Percentiles rank a stretch among this genome's conserved stretches.
These are phyloP conservation scores for Dryas iulia DNA, from an alignment of 1,140 invertebrate species.

Conservation along the genomic window DNA sequence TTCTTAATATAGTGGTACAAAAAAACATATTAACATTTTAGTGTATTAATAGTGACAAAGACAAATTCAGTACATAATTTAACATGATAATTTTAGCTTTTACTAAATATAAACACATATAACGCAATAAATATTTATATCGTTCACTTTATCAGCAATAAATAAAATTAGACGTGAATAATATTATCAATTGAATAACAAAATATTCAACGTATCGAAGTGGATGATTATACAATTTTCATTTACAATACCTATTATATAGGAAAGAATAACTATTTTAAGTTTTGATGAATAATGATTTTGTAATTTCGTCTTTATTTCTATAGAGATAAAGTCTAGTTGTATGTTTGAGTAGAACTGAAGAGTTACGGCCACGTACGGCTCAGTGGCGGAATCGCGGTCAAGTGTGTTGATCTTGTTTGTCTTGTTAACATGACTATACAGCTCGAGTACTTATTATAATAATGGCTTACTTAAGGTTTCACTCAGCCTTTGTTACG, in stretches of 20 bases:
- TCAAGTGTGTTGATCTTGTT: conserved; percentile 37
- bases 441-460: conserved; percentile 33
- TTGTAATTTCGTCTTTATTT: conserved; percentile 7
- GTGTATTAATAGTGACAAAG: neutral
- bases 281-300: neutral
- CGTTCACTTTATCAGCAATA: neutral
- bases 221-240: neutral
- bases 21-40: no score
- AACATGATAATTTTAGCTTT: neutral
- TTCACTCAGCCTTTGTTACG: conserved; percentile 33
- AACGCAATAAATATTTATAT: neutral
- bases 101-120: neutral
- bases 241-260: neutral
- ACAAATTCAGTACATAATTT: neutral
- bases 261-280: neutral
- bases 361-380: neutral
- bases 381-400: conserved; percentile 27
- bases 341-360: neutral
- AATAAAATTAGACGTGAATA: neutral
- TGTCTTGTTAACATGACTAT: conserved; percentile 36
- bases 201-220: neutral
- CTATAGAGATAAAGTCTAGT: neutral
- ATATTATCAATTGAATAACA: neutral
- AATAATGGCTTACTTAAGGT: conserved; percentile 37
- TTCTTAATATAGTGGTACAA: no score